Evolutionary conservation across 1,140 invertebrate species (phyloP).

Genomic region (Chelonus insularis): DNA sequence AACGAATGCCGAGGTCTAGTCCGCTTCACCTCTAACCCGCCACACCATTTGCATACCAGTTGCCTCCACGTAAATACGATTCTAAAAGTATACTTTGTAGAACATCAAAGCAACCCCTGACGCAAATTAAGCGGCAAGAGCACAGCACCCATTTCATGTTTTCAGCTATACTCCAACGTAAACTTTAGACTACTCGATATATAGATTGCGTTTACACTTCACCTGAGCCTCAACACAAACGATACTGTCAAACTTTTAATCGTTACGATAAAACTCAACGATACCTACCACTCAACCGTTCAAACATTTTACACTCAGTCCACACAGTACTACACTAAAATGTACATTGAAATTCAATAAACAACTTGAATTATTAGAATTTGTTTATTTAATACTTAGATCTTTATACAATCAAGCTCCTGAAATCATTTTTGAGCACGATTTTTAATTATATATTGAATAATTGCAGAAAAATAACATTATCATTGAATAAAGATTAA

Average conservation of each 20-base stretch:
- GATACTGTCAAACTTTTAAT: slow-evolving; percentile 26
- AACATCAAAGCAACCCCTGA: slow-evolving; percentile 41
- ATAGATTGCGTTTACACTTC: slow-evolving; percentile 24
- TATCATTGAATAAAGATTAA: no score
- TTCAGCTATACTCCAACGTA: slow-evolving; percentile 3
- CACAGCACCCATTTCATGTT: background rate
- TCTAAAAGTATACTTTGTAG: slow-evolving; percentile 37
- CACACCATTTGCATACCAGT: slow-evolving; percentile 38
- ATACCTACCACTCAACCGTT: slow-evolving; percentile 5
- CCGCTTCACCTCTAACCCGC: slow-evolving; percentile 12
- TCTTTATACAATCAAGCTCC: no score
- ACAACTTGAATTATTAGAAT: no score
- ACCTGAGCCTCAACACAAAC: slow-evolving; percentile 23
- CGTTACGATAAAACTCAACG: slow-evolving; percentile 16
- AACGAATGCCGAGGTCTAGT: slow-evolving; percentile 25
- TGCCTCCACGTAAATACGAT: slow-evolving; percentile 39
- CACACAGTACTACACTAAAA: no score
- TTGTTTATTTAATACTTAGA: no score
- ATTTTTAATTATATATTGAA: no score
- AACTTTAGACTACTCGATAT: background rate
- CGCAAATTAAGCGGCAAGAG: slow-evolving; percentile 34
- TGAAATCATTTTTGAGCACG: no score
- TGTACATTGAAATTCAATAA: no score
- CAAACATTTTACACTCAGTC: slow-evolving; percentile 1
- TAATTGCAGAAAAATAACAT: no score